Conservation (phyloP, 2,888 invertebrate genomes). For the Theretra japonica region DNA sequence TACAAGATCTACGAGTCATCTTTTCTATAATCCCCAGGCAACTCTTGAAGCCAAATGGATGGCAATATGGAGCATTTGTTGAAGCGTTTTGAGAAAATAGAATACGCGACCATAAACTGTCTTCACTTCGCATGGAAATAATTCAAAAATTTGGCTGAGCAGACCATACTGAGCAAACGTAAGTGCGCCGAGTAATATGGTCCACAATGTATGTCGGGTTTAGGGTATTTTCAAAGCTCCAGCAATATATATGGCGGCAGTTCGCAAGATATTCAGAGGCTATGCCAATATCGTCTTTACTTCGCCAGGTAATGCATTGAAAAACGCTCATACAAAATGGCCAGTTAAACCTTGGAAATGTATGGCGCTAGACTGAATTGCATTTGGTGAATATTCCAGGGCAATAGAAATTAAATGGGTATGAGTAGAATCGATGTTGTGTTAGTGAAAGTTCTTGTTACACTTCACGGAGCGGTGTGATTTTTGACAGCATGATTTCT, state of each 20-base stretch:
- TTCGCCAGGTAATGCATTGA: conserved; percentile 12
- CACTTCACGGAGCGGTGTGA: conserved; percentile 10
- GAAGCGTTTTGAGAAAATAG: conserved; percentile 66
- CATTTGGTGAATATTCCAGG: not conserved
- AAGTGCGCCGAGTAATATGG: conserved; percentile 68
- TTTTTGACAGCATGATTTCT: conserved; percentile 14
- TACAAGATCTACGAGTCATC: conserved; percentile 49
- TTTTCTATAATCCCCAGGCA: conserved; percentile 54
- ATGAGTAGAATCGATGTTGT: not conserved
- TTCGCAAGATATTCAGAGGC: conserved; percentile 56
- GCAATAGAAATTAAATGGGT: not conserved
- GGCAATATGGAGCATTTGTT: conserved; percentile 60
- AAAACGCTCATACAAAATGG: conserved; percentile 23
- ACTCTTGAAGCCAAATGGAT: conserved; percentile 64
- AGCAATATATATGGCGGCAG: conserved; percentile 62
- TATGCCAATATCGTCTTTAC: conserved; percentile 53
- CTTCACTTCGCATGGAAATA: conserved; percentile 71
- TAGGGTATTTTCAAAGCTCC: conserved; percentile 67
- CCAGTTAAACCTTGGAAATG: not conserved
- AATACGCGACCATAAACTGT: conserved; percentile 73
- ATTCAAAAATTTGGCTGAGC: conserved; percentile 79
- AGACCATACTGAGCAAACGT: conserved; percentile 66
- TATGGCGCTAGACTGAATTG: not conserved
- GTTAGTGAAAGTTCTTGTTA: conserved; percentile 14
- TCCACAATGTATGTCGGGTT: conserved; percentile 68